Percentiles rank a stretch among this genome's conserved stretches.
Evolutionary conservation across 2,113 vertebrate species (phyloP).

Genomic region (Cyanoderma ruficeps): DNA sequence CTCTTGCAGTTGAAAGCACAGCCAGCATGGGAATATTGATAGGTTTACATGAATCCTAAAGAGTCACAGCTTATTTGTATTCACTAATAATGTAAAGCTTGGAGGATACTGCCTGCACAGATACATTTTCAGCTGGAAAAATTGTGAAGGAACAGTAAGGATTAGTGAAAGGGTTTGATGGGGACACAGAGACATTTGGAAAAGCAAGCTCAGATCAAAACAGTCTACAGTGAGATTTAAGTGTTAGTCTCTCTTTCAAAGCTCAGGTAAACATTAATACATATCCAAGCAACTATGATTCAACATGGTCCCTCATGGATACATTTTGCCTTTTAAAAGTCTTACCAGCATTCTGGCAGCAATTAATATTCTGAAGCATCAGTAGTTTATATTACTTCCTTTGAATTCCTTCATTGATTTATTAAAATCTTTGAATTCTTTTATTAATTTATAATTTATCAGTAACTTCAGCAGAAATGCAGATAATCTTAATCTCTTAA

Average conservation of each 20-base stretch:
- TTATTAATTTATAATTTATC: neutral
- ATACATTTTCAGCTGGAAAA: neutral
- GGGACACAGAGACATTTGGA: neutral
- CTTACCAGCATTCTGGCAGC: neutral
- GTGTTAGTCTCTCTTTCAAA: neutral
- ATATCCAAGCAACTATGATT: neutral
- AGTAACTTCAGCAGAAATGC: neutral
- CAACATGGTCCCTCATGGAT: neutral
- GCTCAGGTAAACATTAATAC: neutral
- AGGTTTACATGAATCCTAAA: constrained; percentile 28
- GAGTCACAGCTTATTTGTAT: neutral
- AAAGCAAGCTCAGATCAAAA: neutral
- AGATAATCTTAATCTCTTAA: neutral
- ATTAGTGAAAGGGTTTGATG: neutral
- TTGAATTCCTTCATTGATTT: neutral
- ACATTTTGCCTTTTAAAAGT: neutral
- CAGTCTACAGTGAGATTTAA: neutral
- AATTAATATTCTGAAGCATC: neutral
- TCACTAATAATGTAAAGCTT: neutral
- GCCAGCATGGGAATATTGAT: neutral
- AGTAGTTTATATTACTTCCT: neutral
- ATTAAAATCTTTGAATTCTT: neutral
- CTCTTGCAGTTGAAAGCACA: neutral
- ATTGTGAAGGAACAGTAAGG: neutral
- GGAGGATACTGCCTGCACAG: neutral